phyloP scores from a whole-genome alignment of 2,888 invertebrate genomes.

The Drepanosiphum platanoidis region DNA sequence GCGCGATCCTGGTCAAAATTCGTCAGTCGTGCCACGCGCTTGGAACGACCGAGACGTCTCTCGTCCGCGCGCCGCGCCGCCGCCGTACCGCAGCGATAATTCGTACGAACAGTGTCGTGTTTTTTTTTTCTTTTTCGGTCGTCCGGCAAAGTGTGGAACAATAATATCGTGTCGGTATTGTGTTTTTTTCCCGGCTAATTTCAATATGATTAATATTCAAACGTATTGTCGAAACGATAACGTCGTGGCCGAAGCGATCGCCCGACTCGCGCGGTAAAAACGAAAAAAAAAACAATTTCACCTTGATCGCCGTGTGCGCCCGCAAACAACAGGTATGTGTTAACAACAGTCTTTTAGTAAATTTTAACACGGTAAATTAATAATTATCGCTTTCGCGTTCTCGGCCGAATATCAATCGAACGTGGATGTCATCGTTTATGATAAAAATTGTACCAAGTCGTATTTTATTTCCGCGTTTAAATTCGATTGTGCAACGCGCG shows the following conservation, averaged over 20 bases:
- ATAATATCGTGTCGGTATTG: background rate
- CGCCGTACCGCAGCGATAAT: background rate
- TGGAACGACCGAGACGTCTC: conserved; percentile 43
- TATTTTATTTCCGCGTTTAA: background rate
- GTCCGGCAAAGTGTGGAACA: background rate
- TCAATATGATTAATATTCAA: background rate
- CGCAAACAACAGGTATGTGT: conserved; percentile 15
- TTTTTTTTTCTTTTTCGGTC: background rate
- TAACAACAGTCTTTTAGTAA: too few relatives aligned
- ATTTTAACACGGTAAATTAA: background rate
- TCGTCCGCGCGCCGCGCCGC: background rate
- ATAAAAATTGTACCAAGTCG: too few relatives aligned
- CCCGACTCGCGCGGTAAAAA: background rate
- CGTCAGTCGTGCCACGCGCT: conserved; percentile 59
- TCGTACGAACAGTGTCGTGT: background rate
- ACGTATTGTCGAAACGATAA: background rate
- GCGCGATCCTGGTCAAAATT: conserved; percentile 27
- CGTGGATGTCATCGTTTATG: background rate
- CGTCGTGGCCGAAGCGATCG: background rate
- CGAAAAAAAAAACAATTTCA: background rate
- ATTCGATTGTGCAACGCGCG: background rate
- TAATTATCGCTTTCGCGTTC: background rate
- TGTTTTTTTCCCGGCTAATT: background rate
- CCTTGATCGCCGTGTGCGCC: background rate
- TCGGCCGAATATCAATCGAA: background rate